Evolutionary conservation across 2,113 vertebrate species (phyloP).

Genomic region (Panurus biarmicus): DNA sequence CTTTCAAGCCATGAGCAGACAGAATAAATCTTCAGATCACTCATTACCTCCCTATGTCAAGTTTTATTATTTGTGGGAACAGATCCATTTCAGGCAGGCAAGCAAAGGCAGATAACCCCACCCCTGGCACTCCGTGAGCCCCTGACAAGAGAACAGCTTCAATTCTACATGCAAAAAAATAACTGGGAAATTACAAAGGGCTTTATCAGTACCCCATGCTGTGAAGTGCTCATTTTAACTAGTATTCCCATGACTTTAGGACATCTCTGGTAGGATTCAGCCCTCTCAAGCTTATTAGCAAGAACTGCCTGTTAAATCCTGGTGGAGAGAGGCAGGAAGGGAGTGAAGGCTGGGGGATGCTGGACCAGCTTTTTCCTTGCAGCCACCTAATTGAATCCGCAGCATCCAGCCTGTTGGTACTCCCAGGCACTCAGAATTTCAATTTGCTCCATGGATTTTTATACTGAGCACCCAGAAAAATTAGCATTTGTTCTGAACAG

Average conservation of each 20-base stretch:
- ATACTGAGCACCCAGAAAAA: slow-evolving; percentile 44
- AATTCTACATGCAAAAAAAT: not conserved
- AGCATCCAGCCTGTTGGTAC: slow-evolving; percentile 47
- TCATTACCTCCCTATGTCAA: not conserved
- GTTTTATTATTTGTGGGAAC: not conserved
- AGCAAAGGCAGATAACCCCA: not conserved
- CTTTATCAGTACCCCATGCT: not conserved
- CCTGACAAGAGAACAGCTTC: not conserved
- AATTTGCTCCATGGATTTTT: slow-evolving; percentile 62
- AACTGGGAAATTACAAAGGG: not conserved
- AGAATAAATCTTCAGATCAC: not conserved
- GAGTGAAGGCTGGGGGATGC: slow-evolving; percentile 15
- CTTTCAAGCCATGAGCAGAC: not conserved
- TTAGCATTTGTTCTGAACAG: slow-evolving; percentile 63
- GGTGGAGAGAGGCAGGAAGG: not conserved
- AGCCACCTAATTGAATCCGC: slow-evolving; percentile 53
- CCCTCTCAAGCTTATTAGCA: not conserved
- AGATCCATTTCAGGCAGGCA: not conserved
- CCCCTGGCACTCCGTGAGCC: accelerated
- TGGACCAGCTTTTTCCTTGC: not conserved
- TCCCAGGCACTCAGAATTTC: slow-evolving; percentile 52
- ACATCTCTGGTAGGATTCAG: not conserved
- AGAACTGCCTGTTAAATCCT: not conserved
- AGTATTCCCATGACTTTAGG: not conserved
- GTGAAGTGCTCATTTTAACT: not conserved